phyloP scores from a whole-genome alignment of 2,113 vertebrate species.

The Thinocorus orbignyianus region DNA sequence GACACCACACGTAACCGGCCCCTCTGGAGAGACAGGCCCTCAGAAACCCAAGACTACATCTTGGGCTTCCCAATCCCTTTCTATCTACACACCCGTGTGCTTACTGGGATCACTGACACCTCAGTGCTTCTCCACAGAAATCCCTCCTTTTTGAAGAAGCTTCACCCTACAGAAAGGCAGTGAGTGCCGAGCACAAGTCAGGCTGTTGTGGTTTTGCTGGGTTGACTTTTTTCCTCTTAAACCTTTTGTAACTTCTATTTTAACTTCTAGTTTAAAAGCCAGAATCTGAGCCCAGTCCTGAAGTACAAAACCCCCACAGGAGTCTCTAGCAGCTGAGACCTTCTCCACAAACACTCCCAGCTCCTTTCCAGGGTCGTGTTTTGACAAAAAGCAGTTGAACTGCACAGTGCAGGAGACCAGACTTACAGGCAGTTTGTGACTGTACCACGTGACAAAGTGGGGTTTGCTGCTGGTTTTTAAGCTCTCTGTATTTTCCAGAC shows the following conservation, averaged over 20 bases:
- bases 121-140: background rate
- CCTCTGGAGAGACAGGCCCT: no score
- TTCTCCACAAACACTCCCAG: background rate
- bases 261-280: background rate
- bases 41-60: no score
- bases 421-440: background rate
- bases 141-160: background rate
- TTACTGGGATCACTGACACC: background rate
- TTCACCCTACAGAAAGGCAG: background rate
- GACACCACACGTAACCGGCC: no score
- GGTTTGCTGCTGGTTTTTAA: background rate
- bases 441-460: background rate
- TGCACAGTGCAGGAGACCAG: background rate
- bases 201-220: background rate
- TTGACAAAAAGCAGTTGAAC: background rate
- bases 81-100: background rate
- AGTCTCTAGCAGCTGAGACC: background rate
- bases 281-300: background rate
- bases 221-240: background rate
- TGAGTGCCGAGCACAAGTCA: background rate
- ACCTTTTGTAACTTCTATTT: background rate
- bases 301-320: background rate
- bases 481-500: background rate
- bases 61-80: background rate
- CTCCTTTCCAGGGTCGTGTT: background rate